These are phyloP conservation scores for Rhingia rostrata DNA, from an alignment of 2,888 invertebrate species.

Conservation along the genomic window DNA sequence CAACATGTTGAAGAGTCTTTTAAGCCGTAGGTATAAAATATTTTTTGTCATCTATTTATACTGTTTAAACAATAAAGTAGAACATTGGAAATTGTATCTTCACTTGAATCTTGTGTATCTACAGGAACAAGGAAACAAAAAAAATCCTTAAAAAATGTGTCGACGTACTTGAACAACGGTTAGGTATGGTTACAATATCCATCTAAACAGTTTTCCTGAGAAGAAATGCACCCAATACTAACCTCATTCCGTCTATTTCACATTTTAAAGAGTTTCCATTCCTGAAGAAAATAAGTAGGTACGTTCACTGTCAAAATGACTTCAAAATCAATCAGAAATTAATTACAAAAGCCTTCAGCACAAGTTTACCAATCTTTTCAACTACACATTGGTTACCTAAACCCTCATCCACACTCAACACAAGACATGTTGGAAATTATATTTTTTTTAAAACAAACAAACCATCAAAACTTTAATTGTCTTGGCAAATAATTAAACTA, in stretches of 20 bases:
- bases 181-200: too few relatives aligned
- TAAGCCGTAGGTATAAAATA: too few relatives aligned
- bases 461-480: constrained; percentile 69
- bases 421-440: constrained; percentile 1
- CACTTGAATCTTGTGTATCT: too few relatives aligned
- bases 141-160: too few relatives aligned
- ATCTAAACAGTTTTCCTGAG: too few relatives aligned
- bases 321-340: constrained; percentile 47
- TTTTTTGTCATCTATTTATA: too few relatives aligned
- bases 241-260: neutral
- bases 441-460: constrained; percentile 39
- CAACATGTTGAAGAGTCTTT: too few relatives aligned
- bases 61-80: too few relatives aligned
- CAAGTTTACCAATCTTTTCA: constrained; percentile 26
- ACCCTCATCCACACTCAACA: neutral
- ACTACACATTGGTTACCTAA: neutral
- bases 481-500: constrained; percentile 65
- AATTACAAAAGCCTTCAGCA: constrained; percentile 49
- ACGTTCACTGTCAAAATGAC: constrained; percentile 31
- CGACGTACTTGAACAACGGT: too few relatives aligned
- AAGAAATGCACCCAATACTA: neutral
- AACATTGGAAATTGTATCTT: too few relatives aligned
- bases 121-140: too few relatives aligned
- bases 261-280: neutral
- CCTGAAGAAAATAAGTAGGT: neutral